phyloP scores from a whole-genome alignment of 2,113 vertebrate genomes.

The Eulemur macaco region DNA sequence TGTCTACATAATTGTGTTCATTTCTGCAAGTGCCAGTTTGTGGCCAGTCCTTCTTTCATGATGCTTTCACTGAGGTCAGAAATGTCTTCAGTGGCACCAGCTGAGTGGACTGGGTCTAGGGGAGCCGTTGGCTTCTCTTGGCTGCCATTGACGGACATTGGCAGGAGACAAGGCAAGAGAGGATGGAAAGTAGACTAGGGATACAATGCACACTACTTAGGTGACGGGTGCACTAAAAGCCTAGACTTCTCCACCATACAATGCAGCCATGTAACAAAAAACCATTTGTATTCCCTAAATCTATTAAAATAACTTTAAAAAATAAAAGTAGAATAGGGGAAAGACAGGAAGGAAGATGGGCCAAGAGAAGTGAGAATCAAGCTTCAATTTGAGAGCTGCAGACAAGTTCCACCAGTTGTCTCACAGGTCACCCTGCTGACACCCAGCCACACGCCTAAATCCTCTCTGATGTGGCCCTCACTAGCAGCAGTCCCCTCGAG shows the following conservation, averaged over 20 bases:
- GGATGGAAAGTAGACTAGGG: not conserved
- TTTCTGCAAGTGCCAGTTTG: not conserved
- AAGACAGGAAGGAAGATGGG: not conserved
- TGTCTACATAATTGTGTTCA: not conserved
- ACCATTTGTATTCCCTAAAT: too few species aligned
- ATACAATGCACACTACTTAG: too few species aligned
- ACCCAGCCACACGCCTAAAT: not conserved
- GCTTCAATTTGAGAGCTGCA: not conserved
- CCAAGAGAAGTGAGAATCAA: not conserved
- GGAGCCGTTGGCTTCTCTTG: not conserved
- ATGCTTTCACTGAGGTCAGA: not conserved
- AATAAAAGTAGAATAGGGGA: not conserved
- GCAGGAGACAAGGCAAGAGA: not conserved
- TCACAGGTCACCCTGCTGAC: not conserved
- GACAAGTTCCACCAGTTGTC: not conserved
- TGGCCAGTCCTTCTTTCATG: not conserved
- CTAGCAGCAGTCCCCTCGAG: not conserved
- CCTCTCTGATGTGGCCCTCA: not conserved
- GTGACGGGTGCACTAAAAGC: too few species aligned
- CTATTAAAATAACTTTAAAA: not conserved
- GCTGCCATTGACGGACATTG: not conserved
- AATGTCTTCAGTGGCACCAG: not conserved
- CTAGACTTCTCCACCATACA: too few species aligned
- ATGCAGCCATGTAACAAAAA: too few species aligned
- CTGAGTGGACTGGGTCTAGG: not conserved